Percentiles rank a stretch among this genome's conserved stretches.
Conservation (phyloP, 2,888 invertebrate genomes). For the Venustoraphidia nigricollis region DNA sequence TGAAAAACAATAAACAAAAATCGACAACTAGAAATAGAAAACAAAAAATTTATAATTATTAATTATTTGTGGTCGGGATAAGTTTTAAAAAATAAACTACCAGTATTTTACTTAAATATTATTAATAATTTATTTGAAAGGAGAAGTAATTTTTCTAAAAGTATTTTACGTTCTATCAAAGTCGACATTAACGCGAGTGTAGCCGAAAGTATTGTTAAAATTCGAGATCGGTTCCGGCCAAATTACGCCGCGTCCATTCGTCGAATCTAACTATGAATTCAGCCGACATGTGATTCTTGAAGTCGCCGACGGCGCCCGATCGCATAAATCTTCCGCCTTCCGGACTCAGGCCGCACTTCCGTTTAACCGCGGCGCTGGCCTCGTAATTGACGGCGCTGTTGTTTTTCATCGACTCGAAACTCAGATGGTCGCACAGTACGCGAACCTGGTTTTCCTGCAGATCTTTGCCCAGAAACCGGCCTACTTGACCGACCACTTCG, state of each 20-base stretch:
- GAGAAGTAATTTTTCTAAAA: too few relatives aligned
- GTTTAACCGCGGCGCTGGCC: conserved; percentile 9
- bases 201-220: neutral
- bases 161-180: too few relatives aligned
- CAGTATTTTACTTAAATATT: too few relatives aligned
- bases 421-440: conserved; percentile 27
- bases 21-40: too few relatives aligned
- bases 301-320: conserved; percentile 17
- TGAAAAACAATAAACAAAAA: too few relatives aligned
- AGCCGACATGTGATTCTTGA: conserved; percentile 16
- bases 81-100: too few relatives aligned
- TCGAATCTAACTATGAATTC: conserved; percentile 21
- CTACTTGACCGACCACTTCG: conserved; percentile 25
- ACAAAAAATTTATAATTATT: too few relatives aligned
- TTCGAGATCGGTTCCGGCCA: conserved; percentile 16
- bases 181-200: too few relatives aligned
- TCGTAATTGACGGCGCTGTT: conserved; percentile 29
- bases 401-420: too few relatives aligned
- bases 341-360: conserved; percentile 20
- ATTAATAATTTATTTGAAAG: too few relatives aligned
- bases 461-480: conserved; percentile 25
- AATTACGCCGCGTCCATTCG: conserved; percentile 14
- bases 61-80: too few relatives aligned
- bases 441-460: conserved; percentile 23
- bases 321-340: conserved; percentile 22